A percentile compares a stretch with the other conserved stretches of the same genome.
phyloP scores from a whole-genome alignment of 2,113 vertebrate genomes.

The Lampris incognitus region DNA sequence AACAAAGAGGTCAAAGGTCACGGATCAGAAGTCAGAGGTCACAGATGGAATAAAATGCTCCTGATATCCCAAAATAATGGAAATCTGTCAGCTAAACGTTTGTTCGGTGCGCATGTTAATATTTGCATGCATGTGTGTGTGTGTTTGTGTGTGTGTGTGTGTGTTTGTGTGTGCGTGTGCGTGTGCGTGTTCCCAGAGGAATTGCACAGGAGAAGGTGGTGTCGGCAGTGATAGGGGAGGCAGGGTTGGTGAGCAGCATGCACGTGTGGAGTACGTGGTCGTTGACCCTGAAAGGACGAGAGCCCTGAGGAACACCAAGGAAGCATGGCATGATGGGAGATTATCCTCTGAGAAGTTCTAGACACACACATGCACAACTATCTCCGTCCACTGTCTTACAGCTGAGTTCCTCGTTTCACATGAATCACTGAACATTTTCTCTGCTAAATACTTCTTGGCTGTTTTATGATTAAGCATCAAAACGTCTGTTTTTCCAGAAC shows the following conservation, averaged over 20 bases:
- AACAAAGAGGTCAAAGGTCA: too few species aligned
- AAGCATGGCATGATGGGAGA: constrained; percentile 93
- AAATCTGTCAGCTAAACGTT: not conserved
- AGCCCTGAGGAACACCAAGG: constrained; percentile 91
- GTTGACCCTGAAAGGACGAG: constrained; percentile 93
- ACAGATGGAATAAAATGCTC: too few species aligned
- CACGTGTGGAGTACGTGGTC: constrained; percentile 92
- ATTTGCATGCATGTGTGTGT: not conserved
- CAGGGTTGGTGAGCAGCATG: constrained; percentile 27
- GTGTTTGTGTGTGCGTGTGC: constrained; percentile 1
- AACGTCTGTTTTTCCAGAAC: too few species aligned
- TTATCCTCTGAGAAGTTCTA: constrained; percentile 88
- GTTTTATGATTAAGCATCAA: too few species aligned
- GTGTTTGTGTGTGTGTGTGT: constrained; percentile 5
- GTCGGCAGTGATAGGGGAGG: constrained; percentile 68
- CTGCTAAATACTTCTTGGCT: too few species aligned
- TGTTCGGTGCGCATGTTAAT: not conserved
- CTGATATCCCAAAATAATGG: not conserved
- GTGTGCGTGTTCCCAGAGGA: constrained; percentile 79
- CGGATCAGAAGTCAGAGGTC: too few species aligned
- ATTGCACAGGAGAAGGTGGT: constrained; percentile 85
- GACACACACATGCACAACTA: not conserved
- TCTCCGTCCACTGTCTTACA: too few species aligned
- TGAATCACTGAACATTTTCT: too few species aligned
- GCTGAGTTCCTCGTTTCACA: too few species aligned